Evolutionary conservation across 1,140 invertebrate genomes (phyloP).

Genomic region (Goniozus legneri): DNA sequence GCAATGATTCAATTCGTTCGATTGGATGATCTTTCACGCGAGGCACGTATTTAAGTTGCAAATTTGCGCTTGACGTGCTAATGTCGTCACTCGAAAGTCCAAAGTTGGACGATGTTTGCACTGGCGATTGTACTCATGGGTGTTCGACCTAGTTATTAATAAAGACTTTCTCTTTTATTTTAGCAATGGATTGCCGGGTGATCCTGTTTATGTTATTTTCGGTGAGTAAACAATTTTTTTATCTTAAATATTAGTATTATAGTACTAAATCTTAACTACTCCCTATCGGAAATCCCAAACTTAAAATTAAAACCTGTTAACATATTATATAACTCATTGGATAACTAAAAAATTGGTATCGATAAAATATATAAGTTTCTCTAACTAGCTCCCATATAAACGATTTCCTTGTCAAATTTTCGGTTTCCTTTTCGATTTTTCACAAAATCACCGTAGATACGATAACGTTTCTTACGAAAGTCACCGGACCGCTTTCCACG

Average conservation of each 20-base stretch:
- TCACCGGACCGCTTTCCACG: too few species aligned
- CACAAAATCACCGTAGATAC: too few species aligned
- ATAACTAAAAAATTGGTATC: background rate
- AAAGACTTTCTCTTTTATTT: conserved; percentile 51
- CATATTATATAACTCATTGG: background rate
- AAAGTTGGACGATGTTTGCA: conserved; percentile 20
- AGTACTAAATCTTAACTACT: background rate
- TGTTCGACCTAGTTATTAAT: conserved; percentile 47
- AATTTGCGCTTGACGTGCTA: too few species aligned
- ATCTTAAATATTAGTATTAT: background rate
- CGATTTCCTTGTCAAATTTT: background rate
- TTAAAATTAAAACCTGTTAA: background rate
- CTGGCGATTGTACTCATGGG: conserved; percentile 20
- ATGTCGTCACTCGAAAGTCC: too few species aligned
- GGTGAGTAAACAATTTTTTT: conserved; percentile 34
- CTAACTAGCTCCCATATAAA: background rate
- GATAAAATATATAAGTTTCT: background rate
- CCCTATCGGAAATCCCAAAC: background rate
- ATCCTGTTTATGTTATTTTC: conserved; percentile 36
- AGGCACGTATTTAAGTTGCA: too few species aligned
- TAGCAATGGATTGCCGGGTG: conserved; percentile 49
- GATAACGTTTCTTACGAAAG: too few species aligned
- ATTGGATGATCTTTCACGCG: too few species aligned
- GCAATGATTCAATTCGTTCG: too few species aligned
- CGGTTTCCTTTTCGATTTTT: too few species aligned